Conservation (phyloP, 2,797 vertebrate species). For the Gymnocypris eckloni region DNA sequence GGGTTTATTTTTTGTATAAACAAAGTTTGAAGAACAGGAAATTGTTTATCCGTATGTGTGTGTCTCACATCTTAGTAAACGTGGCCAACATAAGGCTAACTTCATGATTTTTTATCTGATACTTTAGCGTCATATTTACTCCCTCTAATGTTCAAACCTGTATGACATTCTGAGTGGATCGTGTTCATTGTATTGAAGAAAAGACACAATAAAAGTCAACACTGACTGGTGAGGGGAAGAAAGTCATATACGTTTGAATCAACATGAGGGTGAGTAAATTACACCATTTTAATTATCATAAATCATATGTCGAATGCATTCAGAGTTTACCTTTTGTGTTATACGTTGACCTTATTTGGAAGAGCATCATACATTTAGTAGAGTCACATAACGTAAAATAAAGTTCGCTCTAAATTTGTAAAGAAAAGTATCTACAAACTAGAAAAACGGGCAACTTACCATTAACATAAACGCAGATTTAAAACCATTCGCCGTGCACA, state of each 20-base stretch:
- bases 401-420: not conserved
- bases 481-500: slow-evolving; percentile 9
- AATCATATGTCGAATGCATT: not conserved
- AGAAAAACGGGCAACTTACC: slow-evolving; percentile 33
- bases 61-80: not conserved
- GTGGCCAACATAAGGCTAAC: not conserved
- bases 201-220: not conserved
- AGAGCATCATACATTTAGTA: not conserved
- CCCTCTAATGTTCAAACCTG: not conserved
- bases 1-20: not conserved
- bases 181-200: not conserved
- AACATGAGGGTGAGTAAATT: not conserved
- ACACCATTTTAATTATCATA: not conserved
- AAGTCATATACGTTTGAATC: not conserved
- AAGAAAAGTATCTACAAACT: not conserved
- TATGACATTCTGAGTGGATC: not conserved
- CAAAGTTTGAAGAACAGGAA: not conserved
- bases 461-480: slow-evolving; percentile 45
- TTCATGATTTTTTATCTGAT: not conserved
- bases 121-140: not conserved
- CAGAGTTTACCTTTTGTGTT: not conserved
- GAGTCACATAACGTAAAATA: not conserved
- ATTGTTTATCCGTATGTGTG: not conserved
- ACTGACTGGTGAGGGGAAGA: not conserved
- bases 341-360: not conserved